Evolutionary conservation across 2,888 invertebrate genomes (phyloP), one percentile per base, ranked within the genome.

Genomic region (Lepidocyrtinus sp.): DNA sequence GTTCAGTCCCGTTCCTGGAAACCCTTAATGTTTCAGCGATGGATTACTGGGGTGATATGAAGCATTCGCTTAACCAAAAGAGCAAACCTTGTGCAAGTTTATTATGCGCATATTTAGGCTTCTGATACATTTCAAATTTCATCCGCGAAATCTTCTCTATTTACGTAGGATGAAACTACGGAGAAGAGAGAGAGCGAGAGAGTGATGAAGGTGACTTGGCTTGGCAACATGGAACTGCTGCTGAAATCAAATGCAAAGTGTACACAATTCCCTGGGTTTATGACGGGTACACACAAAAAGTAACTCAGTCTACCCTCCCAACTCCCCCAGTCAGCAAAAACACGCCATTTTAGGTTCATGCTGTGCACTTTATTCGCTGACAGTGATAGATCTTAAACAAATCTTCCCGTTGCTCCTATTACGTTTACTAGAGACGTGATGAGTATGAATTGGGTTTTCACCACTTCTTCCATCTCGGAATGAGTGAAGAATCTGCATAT

Each of bases 311-410:
- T n/a, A n/a, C n/a, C n/a, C n/a, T n/a, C n/a, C n/a, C n/a, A n/a
- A n/a, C n/a, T n/a, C n/a, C n/a, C 55, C 2, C 9, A 55, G n/a
- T 55, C 55, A 55, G 55, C 55, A 55, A 55, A 55, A 55, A 55
- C 55, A 15, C 55, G 5, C 3, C n/a, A 55, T 55, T n/a, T n/a
- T 55, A 55, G 17, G 17, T n/a, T 55, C 55, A 55, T 55, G 55
- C 9, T 55, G 5, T 55, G 17, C 55, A 55, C 17, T 15, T 55
- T n/a, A n/a, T 55, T 55, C 17, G 55, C 24, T 72, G 71, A 72
- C 71, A 55, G 71, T 62, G 71, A 72, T 62, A 45, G 45, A 73
- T 73, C 72, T 73, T 73, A 73, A 68, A 62, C 63, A 73, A 73
- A 73, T 73, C 72, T 73, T 64, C n/a, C 64, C 24, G 55, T n/a